Evolutionary conservation across 2,797 vertebrate species (phyloP), one percentile per base, ranked within the genome.

Genomic region (Champsocephalus gunnari): DNA sequence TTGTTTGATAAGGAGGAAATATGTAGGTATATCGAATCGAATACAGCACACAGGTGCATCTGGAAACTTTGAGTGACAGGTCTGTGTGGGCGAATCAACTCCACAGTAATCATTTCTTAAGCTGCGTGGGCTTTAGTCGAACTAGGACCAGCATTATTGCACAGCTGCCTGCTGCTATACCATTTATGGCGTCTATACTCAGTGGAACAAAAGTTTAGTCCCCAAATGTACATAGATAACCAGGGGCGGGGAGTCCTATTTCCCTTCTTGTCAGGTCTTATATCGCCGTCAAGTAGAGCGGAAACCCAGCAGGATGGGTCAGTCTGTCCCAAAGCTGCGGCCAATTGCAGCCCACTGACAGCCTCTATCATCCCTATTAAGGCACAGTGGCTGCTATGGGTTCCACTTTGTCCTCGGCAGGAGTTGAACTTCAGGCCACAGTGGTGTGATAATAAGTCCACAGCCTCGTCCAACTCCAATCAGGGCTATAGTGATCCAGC

Each of bases 331-430:
- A 68, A 53, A 16, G 71, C 79, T 57, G 62, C 54, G 47, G 83
- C 66, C 67, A 63, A 74, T 73, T 55, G 59, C 74, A 67, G 71
- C 73, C 75, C 58, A 65, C 66, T 61, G 81, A 89, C 79, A 75
- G 78, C 34, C 70, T 77, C 50, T 5, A 87, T 86, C 75, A 68
- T 80, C 75, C 71, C 63, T 87, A 81, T 85, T 85, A 84, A 78
- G 62, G 73, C 75, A 60, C 70, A 66, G 66, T 53, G 70, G 65
- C 73, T 71, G 71, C 76, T 61, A 54, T 63, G 63, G 63, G 69
- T 76, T 66, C 66, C 54, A 59, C 69, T 79, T 73, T 79, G 65
- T 75, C 71, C 77, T 81, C 67, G 3, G 45, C 56, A 70, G 73
- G 66, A 85, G 74, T 64, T 54, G 50, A 74, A 86, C 75, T 79